Percentiles rank a stretch among this genome's conserved stretches.
Evolutionary conservation across 2,797 vertebrate species (phyloP).

Genomic region (Heteromormyrus szaboi): DNA sequence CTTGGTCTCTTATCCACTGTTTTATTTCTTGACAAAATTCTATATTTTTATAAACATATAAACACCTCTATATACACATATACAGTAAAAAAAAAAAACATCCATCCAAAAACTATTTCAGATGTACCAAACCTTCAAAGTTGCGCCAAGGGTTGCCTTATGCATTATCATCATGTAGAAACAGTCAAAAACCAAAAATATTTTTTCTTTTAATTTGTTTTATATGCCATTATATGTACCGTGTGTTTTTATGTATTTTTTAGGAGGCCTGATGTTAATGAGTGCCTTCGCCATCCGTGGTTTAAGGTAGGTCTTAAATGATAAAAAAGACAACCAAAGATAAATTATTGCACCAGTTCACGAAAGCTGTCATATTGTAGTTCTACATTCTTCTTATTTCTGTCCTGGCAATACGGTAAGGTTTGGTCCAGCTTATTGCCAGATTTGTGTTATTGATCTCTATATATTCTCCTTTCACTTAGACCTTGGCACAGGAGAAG

Average conservation of each 20-base stretch:
- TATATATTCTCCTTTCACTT: conserved; percentile 11
- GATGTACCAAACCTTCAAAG: neutral
- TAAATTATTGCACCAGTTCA: neutral
- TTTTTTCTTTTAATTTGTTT: neutral
- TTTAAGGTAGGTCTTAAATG: conserved; percentile 76
- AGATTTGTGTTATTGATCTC: neutral
- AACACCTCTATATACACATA: neutral
- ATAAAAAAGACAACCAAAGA: neutral
- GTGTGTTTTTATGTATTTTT: conserved; percentile 25
- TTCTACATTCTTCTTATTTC: neutral
- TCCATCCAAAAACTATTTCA: neutral
- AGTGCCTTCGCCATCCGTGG: conserved; percentile 91
- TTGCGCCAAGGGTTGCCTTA: neutral
- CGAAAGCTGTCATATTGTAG: neutral
- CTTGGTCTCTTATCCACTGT: neutral
- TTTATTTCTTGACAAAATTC: neutral
- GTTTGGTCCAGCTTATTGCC: neutral
- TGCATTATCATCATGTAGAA: neutral
- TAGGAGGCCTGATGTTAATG: conserved; percentile 86
- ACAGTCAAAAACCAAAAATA: neutral
- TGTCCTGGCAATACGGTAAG: neutral
- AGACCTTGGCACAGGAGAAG: conserved; percentile 85
- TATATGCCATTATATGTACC: conserved; percentile 12
- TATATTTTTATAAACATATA: neutral
- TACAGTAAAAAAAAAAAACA: neutral